Percentiles rank a stretch among this genome's conserved stretches.
phyloP scores from a whole-genome alignment of 2,797 vertebrate species.

The Crocidura indochinensis region DNA sequence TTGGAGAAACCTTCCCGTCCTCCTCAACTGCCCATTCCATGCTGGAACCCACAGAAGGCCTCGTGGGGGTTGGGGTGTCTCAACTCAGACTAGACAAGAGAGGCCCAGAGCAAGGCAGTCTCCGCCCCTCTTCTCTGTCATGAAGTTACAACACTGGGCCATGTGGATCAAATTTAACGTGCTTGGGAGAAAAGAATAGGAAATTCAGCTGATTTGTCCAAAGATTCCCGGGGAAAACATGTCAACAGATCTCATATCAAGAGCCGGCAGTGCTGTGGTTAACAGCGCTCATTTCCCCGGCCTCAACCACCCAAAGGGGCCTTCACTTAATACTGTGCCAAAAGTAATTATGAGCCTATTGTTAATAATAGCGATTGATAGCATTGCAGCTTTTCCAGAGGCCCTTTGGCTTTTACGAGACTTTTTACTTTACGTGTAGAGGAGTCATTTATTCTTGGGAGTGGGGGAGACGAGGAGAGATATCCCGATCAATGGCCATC shows the following conservation, averaged over 20 bases:
- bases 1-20: conserved; percentile 66
- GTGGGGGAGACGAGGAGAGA: not conserved
- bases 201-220: conserved; percentile 86
- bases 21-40: conserved; percentile 39
- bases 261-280: conserved; percentile 79
- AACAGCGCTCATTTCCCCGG: conserved; percentile 50
- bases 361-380: conserved; percentile 48
- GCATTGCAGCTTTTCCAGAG: conserved; percentile 15
- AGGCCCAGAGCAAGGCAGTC: not conserved
- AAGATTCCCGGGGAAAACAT: conserved; percentile 86
- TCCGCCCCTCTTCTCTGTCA: conserved; percentile 79
- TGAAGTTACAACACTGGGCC: conserved; percentile 79
- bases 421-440: not conserved
- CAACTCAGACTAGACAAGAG: not conserved
- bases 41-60: not conserved
- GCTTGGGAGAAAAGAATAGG: conserved; percentile 83
- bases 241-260: conserved; percentile 78
- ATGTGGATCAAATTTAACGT: conserved; percentile 87
- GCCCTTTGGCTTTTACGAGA: conserved; percentile 55
- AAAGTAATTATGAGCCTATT: conserved; percentile 58
- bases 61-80: not conserved
- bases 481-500: not conserved
- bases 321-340: conserved; percentile 71
- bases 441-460: not conserved
- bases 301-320: conserved; percentile 72